A percentile compares a stretch with the other conserved stretches of the same genome.
phyloP scores from a whole-genome alignment of 2,888 invertebrate species.

The Onthophagus sagittarius region DNA sequence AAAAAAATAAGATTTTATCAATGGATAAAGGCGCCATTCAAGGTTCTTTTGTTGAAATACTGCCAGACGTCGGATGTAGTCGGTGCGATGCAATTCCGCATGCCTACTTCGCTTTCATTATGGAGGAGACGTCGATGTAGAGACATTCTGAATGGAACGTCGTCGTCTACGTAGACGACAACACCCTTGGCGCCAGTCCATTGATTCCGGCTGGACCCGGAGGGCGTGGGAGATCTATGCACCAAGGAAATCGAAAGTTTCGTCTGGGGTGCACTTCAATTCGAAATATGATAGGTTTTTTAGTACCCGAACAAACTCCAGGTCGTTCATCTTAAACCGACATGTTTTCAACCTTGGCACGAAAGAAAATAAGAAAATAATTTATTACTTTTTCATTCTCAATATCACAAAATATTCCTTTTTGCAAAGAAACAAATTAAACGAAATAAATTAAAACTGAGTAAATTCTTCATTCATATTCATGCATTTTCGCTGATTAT shows the following conservation, averaged over 20 bases:
- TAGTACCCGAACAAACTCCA: background rate
- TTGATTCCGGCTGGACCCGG: background rate
- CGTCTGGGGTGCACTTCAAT: background rate
- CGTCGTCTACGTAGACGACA: background rate
- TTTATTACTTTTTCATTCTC: too few species aligned
- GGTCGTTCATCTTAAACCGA: background rate
- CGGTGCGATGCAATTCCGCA: background rate
- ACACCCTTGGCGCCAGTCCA: background rate
- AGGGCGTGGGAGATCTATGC: background rate
- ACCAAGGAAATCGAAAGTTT: background rate
- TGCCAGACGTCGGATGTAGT: background rate
- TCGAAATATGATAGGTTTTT: background rate
- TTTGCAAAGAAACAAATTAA: background rate
- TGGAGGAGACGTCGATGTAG: background rate
- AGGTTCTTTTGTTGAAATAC: background rate
- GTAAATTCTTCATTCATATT: background rate
- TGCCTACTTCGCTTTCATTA: background rate
- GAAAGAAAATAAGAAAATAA: too few species aligned
- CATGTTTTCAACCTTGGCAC: background rate
- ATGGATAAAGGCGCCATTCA: background rate
- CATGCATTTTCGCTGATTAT: background rate
- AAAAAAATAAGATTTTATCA: background rate
- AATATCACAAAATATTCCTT: too few species aligned
- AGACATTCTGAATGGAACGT: background rate
- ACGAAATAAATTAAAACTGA: background rate